phyloP scores from a whole-genome alignment of 2,888 invertebrate genomes.

The Diaphora mendica region DNA sequence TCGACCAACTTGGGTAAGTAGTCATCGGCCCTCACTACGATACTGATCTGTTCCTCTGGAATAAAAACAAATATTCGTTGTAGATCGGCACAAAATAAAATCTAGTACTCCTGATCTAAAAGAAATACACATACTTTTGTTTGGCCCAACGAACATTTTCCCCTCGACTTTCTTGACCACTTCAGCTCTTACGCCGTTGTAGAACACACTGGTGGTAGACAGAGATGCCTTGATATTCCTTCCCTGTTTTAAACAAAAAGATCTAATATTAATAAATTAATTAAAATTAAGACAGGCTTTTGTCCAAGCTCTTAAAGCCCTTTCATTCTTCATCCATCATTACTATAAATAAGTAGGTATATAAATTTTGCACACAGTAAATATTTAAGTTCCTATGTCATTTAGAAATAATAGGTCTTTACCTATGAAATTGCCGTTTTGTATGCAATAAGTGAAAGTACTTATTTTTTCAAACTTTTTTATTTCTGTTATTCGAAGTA shows the following conservation, averaged over 20 bases:
- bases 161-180: constrained; percentile 90
- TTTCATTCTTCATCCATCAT: neutral
- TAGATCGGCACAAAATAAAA: neutral
- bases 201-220: constrained; percentile 90
- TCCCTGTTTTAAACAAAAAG: constrained; percentile 55
- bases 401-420: too few relatives aligned
- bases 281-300: neutral
- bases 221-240: constrained; percentile 89
- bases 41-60: constrained; percentile 82
- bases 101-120: neutral
- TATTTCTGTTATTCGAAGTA: too few relatives aligned
- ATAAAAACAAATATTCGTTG: neutral
- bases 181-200: constrained; percentile 91
- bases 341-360: too few relatives aligned
- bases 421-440: too few relatives aligned
- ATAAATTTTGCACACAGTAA: too few relatives aligned
- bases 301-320: neutral
- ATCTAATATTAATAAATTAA: neutral
- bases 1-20: constrained; percentile 93
- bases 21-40: constrained; percentile 88
- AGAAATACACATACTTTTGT: constrained; percentile 83
- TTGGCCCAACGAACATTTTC: constrained; percentile 87
- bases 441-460: too few relatives aligned
- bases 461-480: too few relatives aligned
- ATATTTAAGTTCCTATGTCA: too few relatives aligned